Evolutionary conservation across 1,140 invertebrate genomes (phyloP).

Genomic region (Acyrthosiphon pisum): DNA sequence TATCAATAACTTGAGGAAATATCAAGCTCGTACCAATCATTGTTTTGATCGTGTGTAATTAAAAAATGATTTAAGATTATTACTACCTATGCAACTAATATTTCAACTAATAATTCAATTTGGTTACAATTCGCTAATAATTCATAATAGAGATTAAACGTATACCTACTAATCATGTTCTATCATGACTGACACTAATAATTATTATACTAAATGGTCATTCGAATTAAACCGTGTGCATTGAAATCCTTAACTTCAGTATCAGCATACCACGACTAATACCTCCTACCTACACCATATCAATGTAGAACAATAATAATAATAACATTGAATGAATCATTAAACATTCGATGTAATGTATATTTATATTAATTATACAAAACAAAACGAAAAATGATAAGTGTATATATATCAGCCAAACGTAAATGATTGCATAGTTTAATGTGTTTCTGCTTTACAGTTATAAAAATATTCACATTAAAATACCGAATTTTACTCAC

Average conservation of each 20-base stretch:
- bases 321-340: neutral
- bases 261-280: neutral
- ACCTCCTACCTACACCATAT: neutral
- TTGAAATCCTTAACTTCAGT: neutral
- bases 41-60: neutral
- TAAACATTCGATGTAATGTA: no score
- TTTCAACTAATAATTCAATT: neutral
- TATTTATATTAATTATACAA: neutral
- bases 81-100: neutral
- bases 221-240: neutral
- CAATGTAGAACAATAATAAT: neutral
- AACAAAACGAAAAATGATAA: neutral
- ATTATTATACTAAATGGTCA: neutral
- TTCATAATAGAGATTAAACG: neutral
- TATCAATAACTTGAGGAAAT: no score
- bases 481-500: neutral
- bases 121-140: neutral
- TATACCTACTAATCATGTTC: neutral
- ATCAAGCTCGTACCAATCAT: neutral
- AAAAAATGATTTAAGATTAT: no score
- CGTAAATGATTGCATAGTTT: neutral
- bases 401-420: neutral
- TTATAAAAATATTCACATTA: constrained; percentile 2
- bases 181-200: neutral
- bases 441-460: neutral